Conservation (phyloP, 2,113 vertebrate genomes). For the Silurus glanis region DNA sequence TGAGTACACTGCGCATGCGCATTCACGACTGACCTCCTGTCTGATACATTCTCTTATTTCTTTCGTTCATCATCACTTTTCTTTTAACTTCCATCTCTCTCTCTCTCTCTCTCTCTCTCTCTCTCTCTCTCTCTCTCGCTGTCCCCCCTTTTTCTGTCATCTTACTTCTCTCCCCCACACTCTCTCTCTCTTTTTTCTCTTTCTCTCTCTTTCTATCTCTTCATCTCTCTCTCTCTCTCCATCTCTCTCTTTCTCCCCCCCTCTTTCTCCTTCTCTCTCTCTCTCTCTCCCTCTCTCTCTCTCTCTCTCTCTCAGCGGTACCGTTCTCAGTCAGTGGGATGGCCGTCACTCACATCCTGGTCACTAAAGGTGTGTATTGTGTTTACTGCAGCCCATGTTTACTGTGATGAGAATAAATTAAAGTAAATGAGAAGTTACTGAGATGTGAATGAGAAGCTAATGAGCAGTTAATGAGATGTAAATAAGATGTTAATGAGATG, state of each 20-base stretch:
- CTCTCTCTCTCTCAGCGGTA: slow-evolving; percentile 71
- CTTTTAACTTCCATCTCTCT: not conserved
- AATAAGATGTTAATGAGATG: too few relatives aligned
- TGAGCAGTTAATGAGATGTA: too few relatives aligned
- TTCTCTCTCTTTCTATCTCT: too few relatives aligned
- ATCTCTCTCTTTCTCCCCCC: not conserved
- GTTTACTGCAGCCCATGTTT: not conserved
- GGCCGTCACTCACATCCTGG: slow-evolving; percentile 80
- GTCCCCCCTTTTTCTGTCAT: not conserved
- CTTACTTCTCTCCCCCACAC: accelerated
- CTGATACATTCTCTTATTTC: not conserved
- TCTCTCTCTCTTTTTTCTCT: not conserved
- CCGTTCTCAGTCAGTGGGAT: slow-evolving; percentile 82
- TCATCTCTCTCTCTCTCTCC: not conserved
- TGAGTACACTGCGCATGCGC: slow-evolving; percentile 66
- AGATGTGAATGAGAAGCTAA: too few relatives aligned
- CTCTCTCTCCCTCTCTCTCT: not conserved
- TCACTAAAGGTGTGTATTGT: slow-evolving; percentile 79
- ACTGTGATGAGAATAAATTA: too few relatives aligned
- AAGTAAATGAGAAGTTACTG: not conserved
- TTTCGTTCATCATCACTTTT: not conserved
- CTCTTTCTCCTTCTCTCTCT: slow-evolving; percentile 32
- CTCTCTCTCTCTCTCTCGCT: not conserved
- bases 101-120: not conserved
- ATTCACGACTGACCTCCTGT: too few relatives aligned